Evolutionary conservation across 2,797 vertebrate genomes (phyloP).

Genomic region (Perodicticus potto): DNA sequence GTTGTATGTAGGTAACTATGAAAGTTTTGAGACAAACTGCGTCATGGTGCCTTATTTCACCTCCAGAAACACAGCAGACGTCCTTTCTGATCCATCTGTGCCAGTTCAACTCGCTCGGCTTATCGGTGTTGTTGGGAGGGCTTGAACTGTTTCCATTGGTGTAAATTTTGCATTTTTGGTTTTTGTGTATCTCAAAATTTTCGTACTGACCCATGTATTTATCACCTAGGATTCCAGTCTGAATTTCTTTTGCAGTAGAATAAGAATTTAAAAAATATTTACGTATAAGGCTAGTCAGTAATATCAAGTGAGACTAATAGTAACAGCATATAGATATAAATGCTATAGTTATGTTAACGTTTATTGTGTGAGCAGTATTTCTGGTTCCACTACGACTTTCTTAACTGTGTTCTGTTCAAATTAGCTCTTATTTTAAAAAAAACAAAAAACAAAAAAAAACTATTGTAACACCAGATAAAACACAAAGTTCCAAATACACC

Average conservation of each 20-base stretch:
- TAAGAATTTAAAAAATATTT: background rate
- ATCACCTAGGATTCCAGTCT: background rate
- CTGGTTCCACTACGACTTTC: background rate
- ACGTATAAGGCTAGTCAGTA: background rate
- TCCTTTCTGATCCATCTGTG: too few species aligned
- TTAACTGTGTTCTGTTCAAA: conserved; percentile 6
- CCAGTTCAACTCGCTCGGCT: too few species aligned
- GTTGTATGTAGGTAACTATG: too few species aligned
- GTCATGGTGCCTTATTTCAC: too few species aligned
- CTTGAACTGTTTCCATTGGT: too few species aligned
- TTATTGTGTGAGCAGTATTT: background rate
- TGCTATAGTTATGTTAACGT: background rate
- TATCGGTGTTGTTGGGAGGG: too few species aligned
- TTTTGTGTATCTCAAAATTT: too few species aligned
- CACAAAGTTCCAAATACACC: background rate
- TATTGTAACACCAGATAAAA: background rate
- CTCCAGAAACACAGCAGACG: too few species aligned
- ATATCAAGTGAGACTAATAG: background rate
- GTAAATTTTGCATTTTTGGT: too few species aligned
- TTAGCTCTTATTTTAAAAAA: background rate
- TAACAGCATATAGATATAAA: background rate
- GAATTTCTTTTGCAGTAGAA: background rate
- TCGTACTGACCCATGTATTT: background rate
- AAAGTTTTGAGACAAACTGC: too few species aligned
- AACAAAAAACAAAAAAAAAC: background rate